These are phyloP conservation scores for Dioctria linearis DNA, from an alignment of 2,888 invertebrate genomes.

Conservation along the genomic window DNA sequence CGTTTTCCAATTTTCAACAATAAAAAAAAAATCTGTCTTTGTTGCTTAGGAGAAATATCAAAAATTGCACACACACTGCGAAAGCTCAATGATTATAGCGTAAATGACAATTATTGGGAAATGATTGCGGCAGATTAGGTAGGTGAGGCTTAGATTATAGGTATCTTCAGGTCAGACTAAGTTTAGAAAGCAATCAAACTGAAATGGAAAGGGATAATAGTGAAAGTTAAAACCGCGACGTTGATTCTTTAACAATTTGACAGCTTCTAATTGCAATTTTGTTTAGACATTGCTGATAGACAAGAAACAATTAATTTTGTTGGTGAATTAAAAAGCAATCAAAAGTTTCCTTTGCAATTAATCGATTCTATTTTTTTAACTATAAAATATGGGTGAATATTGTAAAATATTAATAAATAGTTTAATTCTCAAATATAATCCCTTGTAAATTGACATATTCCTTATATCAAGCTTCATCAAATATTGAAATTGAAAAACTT, in stretches of 20 bases:
- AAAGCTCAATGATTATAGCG: not conserved
- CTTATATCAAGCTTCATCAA: too few relatives aligned
- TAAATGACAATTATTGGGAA: too few relatives aligned
- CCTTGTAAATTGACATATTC: too few relatives aligned
- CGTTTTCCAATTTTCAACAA: constrained; percentile 11
- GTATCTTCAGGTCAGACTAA: not conserved
- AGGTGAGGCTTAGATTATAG: not conserved
- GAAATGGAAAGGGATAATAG: not conserved
- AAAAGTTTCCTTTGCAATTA: too few relatives aligned
- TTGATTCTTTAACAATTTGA: constrained; percentile 30
- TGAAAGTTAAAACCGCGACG: constrained; percentile 13
- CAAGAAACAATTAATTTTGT: not conserved
- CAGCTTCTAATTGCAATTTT: constrained; percentile 30
- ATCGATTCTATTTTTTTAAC: too few relatives aligned
- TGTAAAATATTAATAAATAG: too few relatives aligned
- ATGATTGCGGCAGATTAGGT: too few relatives aligned
- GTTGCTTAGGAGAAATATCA: constrained; percentile 2
- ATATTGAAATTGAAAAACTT: too few relatives aligned
- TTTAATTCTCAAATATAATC: too few relatives aligned
- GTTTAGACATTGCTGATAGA: not conserved
- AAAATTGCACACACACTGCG: constrained; percentile 35
- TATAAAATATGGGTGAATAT: too few relatives aligned
- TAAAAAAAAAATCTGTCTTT: not conserved
- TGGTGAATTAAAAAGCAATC: not conserved
- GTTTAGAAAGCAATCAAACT: not conserved